Percentiles rank a stretch among this genome's conserved stretches.
phyloP scores from a whole-genome alignment of 2,888 invertebrate species.

The Orchestes rusci region DNA sequence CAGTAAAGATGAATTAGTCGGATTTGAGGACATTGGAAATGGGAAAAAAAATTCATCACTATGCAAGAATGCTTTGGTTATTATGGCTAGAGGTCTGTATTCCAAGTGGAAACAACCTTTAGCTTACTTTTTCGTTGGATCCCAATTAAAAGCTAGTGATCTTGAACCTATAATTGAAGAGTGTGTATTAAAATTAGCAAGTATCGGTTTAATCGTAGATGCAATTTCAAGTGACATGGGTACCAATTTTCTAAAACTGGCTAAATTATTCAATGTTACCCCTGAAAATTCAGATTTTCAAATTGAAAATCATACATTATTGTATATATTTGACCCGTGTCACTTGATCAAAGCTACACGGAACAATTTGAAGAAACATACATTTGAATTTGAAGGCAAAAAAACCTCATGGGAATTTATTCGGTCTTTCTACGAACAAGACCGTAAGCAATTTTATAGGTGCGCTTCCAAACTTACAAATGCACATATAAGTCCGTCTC shows the following conservation, averaged over 20 bases:
- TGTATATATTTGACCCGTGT: conserved; percentile 20
- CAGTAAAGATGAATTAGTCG: conserved; percentile 14
- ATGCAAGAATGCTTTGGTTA: conserved; percentile 17
- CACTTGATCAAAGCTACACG: conserved; percentile 25
- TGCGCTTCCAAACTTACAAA: conserved; percentile 24
- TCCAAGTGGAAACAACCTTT: conserved; percentile 13
- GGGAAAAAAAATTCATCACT: conserved; percentile 8
- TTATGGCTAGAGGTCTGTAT: conserved; percentile 18
- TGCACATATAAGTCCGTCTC: conserved; percentile 20
- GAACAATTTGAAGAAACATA: conserved; percentile 20
- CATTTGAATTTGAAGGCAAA: conserved; percentile 17
- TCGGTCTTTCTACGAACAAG: conserved; percentile 8
- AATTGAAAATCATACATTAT: conserved; percentile 1
- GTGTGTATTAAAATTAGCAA: conserved; percentile 13
- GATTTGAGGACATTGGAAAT: conserved; percentile 10
- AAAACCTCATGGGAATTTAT: conserved; percentile 22
- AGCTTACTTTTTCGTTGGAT: conserved; percentile 18
- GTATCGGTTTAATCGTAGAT: conserved; percentile 2
- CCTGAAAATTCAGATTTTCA: too few relatives aligned
- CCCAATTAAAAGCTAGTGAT: conserved; percentile 11
- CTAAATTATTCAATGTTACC: neutral
- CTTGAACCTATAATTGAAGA: conserved; percentile 9
- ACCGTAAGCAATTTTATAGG: conserved; percentile 8
- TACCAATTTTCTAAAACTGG: neutral
- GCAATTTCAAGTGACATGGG: neutral